Evolutionary conservation across 2,797 vertebrate genomes (phyloP), one percentile per base, ranked within the genome.

Genomic region (Rhinella marina): DNA sequence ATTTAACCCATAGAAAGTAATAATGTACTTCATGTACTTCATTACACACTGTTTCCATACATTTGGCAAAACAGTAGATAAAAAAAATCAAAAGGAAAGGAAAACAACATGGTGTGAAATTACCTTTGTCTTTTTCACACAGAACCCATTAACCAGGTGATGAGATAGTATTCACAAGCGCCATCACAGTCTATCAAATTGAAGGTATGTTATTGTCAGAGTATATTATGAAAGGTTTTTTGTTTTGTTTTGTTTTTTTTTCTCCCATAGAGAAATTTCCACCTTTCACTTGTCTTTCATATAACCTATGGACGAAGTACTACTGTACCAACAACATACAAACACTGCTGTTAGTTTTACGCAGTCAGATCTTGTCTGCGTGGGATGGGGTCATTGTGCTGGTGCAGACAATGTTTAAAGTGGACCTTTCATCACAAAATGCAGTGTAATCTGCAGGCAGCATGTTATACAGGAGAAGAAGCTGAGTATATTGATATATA

Each of bases 321-420:
- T 75, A 81, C 57, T n/a, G 70, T 16, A 17, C 25, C 54, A 76
- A 73, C 17, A 87, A 32, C 79, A 87, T 59, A 75, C 29, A 75
- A 72, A 13, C 50, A 1, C 7, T 77, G 66, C 21, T 61, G 54
- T 48, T 72, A 25, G 17, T 80, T 41, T 16, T 57, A 72, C n/a
- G 32, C 23, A 32, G 62, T 56, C 52, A 50, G n/a, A 25, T 41
- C 32, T 21, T 13, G 11, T 50, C 21, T 75, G 17, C 27, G 41
- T 79, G 23, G 54, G 13, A 61, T 54, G 59, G 48, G 75, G 87
- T 84, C 73, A 54, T 7, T 57, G 52, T 70, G 50, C 29, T 27
- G 52, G 59, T 13, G n/a, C 41, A 27, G 32, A 52, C n/a, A n/a
- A n/a, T n/a, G n/a, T n/a, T n/a, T n/a, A n/a, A n/a, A n/a, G n/a